A percentile compares a stretch with the other conserved stretches of the same genome.
phyloP scores from a whole-genome alignment of 2,888 invertebrate genomes.

The Drosophila paramelanica region DNA sequence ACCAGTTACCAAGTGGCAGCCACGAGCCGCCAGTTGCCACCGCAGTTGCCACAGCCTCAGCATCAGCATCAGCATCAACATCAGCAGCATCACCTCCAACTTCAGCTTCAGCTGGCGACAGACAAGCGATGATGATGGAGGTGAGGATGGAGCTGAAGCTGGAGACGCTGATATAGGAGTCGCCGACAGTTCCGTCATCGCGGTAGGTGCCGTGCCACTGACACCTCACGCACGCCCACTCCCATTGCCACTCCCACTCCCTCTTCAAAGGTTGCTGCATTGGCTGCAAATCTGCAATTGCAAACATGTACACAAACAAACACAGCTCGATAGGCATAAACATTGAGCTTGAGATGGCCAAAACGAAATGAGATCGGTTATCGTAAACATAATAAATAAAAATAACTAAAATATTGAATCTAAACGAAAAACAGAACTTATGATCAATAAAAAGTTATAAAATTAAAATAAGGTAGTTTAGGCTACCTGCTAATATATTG shows the following conservation, averaged over 20 bases:
- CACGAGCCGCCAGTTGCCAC: constrained; percentile 63
- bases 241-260: constrained; percentile 8
- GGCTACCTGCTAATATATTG: too few relatives aligned
- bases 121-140: constrained; percentile 52
- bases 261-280: constrained; percentile 35
- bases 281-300: constrained; percentile 58
- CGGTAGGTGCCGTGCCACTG: constrained; percentile 66
- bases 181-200: constrained; percentile 22
- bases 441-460: too few relatives aligned
- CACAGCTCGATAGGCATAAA: constrained; percentile 20
- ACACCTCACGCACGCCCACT: constrained; percentile 69
- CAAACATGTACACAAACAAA: constrained; percentile 21
- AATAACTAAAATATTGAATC: too few relatives aligned
- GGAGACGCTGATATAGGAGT: constrained; percentile 46
- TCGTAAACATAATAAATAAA: too few relatives aligned
- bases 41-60: constrained; percentile 50
- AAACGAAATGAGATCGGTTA: constrained; percentile 7
- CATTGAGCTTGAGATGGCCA: constrained; percentile 24
- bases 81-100: constrained; percentile 33
- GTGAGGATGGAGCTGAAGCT: constrained; percentile 31
- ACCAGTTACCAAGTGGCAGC: constrained; percentile 43
- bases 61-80: not conserved
- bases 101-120: constrained; percentile 52
- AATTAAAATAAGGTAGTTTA: too few relatives aligned
- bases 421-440: too few relatives aligned